A percentile compares a stretch with the other conserved stretches of the same genome.
Evolutionary conservation across 2,113 vertebrate species (phyloP).

Genomic region (Megaptera novaeangliae): DNA sequence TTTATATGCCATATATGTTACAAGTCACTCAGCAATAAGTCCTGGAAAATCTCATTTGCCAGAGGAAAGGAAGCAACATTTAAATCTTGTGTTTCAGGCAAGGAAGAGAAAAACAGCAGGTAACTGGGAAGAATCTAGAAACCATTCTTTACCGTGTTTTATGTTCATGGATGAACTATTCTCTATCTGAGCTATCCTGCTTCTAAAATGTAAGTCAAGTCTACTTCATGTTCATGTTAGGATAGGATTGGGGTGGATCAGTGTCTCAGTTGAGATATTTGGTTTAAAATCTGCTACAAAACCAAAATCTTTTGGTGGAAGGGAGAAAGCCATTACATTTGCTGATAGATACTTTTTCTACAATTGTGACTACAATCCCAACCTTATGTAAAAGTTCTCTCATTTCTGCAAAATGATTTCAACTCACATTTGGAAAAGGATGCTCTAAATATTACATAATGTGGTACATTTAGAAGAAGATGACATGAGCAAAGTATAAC

Average conservation of each 20-base stretch:
- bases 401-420: conserved; percentile 25
- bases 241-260: not conserved
- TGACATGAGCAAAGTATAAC: not conserved
- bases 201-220: not conserved
- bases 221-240: not conserved
- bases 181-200: not conserved
- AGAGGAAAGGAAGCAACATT: not conserved
- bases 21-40: conserved; percentile 24
- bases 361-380: not conserved
- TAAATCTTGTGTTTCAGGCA: not conserved
- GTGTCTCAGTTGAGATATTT: not conserved
- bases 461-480: not conserved
- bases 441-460: not conserved
- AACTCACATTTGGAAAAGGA: conserved; percentile 31
- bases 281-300: conserved; percentile 37
- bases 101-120: not conserved
- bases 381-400: not conserved
- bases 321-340: not conserved
- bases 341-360: not conserved
- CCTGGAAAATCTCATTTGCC: conserved; percentile 21
- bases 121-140: not conserved
- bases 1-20: conserved; percentile 48
- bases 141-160: not conserved
- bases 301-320: not conserved
- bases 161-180: not conserved